Conservation (phyloP, 2,113 vertebrate species). For the Casuarius casuarius region DNA sequence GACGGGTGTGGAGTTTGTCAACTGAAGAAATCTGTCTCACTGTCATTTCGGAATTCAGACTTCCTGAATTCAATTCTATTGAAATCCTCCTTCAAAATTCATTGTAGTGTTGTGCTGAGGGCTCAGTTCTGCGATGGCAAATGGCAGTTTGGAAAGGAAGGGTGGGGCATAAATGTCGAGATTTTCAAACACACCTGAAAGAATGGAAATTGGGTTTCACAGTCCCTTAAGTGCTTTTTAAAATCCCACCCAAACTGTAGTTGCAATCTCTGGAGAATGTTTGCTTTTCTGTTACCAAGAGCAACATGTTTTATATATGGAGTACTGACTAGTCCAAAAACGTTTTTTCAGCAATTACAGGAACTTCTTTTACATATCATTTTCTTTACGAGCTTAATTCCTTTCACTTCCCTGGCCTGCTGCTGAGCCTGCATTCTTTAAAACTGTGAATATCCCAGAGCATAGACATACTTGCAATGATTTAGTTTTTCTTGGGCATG, state of each 20-base stretch:
- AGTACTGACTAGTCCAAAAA: background rate
- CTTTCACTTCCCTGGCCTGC: background rate
- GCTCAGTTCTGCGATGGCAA: background rate
- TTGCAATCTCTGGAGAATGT: background rate
- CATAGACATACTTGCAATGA: background rate
- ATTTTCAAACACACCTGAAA: slow-evolving; percentile 8
- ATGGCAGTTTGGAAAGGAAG: background rate
- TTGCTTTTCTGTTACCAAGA: slow-evolving; percentile 36
- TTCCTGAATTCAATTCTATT: background rate
- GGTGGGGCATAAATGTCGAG: background rate
- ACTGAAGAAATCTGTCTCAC: background rate
- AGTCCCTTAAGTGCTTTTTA: background rate
- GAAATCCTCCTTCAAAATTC: background rate
- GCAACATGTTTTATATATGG: accelerated
- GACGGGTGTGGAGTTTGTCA: background rate
- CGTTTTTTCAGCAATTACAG: background rate
- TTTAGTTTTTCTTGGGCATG: background rate
- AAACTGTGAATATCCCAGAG: background rate
- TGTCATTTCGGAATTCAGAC: background rate
- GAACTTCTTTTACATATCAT: background rate
- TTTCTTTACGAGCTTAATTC: background rate
- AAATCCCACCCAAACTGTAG: background rate
- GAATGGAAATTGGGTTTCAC: background rate
- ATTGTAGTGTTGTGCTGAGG: background rate
- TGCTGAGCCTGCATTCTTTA: background rate